These are phyloP conservation scores for Aplodontia rufa DNA, from an alignment of 2,113 vertebrate species.

Conservation along the genomic window DNA sequence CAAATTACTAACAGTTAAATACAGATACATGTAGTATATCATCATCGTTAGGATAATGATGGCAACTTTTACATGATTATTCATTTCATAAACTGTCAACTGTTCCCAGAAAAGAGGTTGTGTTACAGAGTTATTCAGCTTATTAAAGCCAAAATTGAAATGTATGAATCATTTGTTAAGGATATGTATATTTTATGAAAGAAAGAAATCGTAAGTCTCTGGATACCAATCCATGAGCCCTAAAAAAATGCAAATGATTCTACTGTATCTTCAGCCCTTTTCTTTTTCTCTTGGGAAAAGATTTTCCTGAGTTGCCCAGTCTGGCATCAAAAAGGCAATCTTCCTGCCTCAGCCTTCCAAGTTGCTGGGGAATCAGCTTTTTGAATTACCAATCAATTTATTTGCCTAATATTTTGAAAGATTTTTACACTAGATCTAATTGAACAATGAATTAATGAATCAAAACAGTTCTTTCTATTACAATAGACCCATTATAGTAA, in stretches of 20 bases:
- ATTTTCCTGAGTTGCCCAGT: too few relatives aligned
- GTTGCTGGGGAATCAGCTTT: background rate
- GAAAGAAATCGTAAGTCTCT: background rate
- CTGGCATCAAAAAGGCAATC: too few relatives aligned
- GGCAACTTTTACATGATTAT: background rate
- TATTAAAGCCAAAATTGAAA: slow-evolving; percentile 25
- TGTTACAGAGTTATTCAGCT: background rate
- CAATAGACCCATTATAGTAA: background rate
- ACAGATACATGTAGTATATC: background rate
- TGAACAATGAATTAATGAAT: background rate
- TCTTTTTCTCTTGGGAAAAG: too few relatives aligned
- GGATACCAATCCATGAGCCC: background rate
- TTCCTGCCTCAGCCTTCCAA: too few relatives aligned
- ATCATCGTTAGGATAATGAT: background rate
- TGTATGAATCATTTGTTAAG: background rate
- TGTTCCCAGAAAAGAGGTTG: background rate
- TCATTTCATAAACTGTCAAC: background rate
- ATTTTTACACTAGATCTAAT: background rate
- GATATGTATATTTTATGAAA: background rate
- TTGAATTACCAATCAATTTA: background rate
- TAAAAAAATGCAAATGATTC: background rate
- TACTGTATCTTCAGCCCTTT: too few relatives aligned
- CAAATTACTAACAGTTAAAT: background rate
- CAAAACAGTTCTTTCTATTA: background rate
- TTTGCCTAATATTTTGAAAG: background rate